A percentile compares a stretch with the other conserved stretches of the same genome.
Evolutionary conservation across 2,888 invertebrate species (phyloP).

Genomic region (Epinotia ramella): DNA sequence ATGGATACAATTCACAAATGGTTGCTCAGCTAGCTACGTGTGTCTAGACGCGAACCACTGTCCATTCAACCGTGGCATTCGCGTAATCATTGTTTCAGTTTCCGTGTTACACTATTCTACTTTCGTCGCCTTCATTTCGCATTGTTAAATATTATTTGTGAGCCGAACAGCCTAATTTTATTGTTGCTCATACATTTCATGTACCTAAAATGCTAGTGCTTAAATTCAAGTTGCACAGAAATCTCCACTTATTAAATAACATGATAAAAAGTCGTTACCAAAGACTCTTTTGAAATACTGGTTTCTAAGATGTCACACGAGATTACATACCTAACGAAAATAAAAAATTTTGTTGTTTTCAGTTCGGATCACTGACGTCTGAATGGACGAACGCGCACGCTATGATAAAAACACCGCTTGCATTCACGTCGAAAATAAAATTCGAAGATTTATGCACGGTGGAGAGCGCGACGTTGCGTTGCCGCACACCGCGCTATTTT

Average conservation of each 20-base stretch:
- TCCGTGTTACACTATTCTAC: slow-evolving; percentile 56
- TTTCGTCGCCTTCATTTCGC: slow-evolving; percentile 34
- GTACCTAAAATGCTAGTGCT: neutral
- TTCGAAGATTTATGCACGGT: slow-evolving; percentile 82
- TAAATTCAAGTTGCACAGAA: neutral
- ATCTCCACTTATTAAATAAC: slow-evolving; percentile 48
- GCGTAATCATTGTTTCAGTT: slow-evolving; percentile 57
- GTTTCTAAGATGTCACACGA: slow-evolving; percentile 35
- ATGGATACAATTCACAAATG: slow-evolving; percentile 38
- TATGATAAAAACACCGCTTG: slow-evolving; percentile 68
- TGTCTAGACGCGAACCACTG: slow-evolving; percentile 34
- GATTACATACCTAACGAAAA: slow-evolving; percentile 32
- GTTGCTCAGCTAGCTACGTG: slow-evolving; percentile 7
- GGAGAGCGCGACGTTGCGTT: slow-evolving; percentile 80
- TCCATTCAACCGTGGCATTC: slow-evolving; percentile 56
- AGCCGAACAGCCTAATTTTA: neutral
- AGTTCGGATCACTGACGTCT: slow-evolving; percentile 55
- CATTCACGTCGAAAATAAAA: slow-evolving; percentile 80
- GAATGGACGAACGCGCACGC: slow-evolving; percentile 52
- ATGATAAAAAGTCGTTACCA: slow-evolving; percentile 29
- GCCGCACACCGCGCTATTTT: slow-evolving; percentile 82
- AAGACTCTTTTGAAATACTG: slow-evolving; percentile 22
- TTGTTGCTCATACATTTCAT: neutral
- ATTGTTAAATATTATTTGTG: neutral
- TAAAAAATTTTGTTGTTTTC: slow-evolving; percentile 54